Evolutionary conservation across 2,797 vertebrate genomes (phyloP).

Genomic region (Eurystomus glaucurus): DNA sequence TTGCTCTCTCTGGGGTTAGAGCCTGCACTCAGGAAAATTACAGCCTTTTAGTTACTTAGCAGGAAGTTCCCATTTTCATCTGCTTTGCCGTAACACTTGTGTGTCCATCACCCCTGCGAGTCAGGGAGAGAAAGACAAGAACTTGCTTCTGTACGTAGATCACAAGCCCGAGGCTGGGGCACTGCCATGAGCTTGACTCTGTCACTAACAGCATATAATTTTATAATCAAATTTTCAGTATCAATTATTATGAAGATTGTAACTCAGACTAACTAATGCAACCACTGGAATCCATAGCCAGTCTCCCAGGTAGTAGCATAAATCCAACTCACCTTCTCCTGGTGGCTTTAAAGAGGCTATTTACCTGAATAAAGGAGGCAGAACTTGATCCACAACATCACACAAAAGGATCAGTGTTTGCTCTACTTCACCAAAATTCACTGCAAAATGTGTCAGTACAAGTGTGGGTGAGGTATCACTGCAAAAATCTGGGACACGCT

Average conservation of each 20-base stretch:
- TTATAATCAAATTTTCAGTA: neutral
- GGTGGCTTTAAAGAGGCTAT: neutral
- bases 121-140: neutral
- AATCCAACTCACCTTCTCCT: neutral
- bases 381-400: neutral
- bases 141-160: neutral
- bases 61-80: neutral
- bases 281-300: neutral
- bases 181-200: neutral
- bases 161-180: accelerated
- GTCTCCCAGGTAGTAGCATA: neutral
- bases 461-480: neutral
- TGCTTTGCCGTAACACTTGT: neutral
- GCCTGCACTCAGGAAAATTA: neutral
- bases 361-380: neutral
- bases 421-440: neutral
- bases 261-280: neutral
- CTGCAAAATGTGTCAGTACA: neutral
- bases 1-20: neutral
- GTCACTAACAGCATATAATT: neutral
- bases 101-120: neutral
- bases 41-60: neutral
- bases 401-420: neutral
- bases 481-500: neutral
- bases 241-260: neutral